phyloP scores from a whole-genome alignment of 2,888 invertebrate genomes.

The Catocala nupta region DNA sequence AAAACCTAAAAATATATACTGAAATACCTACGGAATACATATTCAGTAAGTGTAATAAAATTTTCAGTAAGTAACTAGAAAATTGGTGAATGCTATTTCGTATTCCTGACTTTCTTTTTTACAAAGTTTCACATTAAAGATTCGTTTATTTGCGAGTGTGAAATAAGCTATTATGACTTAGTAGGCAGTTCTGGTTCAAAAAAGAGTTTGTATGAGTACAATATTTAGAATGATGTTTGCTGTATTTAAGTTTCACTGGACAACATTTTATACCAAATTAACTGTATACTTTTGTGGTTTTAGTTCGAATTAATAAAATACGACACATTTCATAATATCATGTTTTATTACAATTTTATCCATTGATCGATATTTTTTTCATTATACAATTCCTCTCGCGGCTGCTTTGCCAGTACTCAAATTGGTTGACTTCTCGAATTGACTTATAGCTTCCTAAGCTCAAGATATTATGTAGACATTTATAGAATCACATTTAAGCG shows the following conservation, averaged over 20 bases:
- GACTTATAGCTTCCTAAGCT: no score
- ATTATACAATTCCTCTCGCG: no score
- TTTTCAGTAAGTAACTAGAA: conserved; percentile 8
- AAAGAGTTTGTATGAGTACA: conserved; percentile 11
- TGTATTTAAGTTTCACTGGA: not conserved
- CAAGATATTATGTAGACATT: no score
- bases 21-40: no score
- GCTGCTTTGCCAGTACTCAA: no score
- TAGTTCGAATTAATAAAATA: conserved; percentile 42
- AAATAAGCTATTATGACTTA: conserved; percentile 33
- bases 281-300: conserved; percentile 25
- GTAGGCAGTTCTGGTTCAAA: conserved; percentile 23
- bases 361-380: no score
- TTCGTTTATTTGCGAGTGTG: conserved; percentile 19
- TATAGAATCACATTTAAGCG: no score
- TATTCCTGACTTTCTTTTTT: conserved; percentile 24
- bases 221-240: not conserved
- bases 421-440: no score
- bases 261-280: conserved; percentile 27
- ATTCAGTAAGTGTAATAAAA: no score
- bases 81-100: conserved; percentile 19
- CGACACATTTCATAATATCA: conserved; percentile 13
- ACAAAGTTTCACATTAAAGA: not conserved
- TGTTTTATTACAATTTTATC: conserved; percentile 10
- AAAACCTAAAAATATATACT: not conserved